phyloP scores from a whole-genome alignment of 2,797 vertebrate species.

The Microcaecilia unicolor region DNA sequence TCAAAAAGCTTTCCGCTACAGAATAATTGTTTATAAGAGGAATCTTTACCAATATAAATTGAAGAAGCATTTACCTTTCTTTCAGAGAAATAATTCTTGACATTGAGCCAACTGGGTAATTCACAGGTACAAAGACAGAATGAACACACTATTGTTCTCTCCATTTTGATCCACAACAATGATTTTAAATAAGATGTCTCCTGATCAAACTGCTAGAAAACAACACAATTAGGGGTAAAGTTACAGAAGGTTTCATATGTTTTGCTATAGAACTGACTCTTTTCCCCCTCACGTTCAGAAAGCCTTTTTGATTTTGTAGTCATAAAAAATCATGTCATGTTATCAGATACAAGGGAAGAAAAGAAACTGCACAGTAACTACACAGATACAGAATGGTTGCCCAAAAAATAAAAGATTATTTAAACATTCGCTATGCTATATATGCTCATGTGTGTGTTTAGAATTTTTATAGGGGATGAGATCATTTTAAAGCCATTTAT shows the following conservation, averaged over 20 bases:
- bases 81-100: background rate
- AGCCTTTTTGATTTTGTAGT: conserved; percentile 15
- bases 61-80: too few species aligned
- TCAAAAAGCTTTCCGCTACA: too few species aligned
- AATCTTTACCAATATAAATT: too few species aligned
- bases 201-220: conserved; percentile 20
- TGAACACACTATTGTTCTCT: conserved; percentile 3
- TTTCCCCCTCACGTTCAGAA: conserved; percentile 18
- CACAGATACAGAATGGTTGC: background rate
- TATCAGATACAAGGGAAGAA: too few species aligned
- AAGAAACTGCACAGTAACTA: background rate
- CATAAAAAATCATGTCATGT: too few species aligned
- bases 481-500: too few species aligned
- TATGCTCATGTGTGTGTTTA: too few species aligned
- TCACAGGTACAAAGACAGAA: background rate
- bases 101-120: background rate
- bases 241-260: conserved; percentile 19
- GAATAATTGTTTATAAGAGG: too few species aligned
- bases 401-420: background rate
- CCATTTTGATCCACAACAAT: conserved; percentile 1
- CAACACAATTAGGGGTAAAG: conserved; percentile 3
- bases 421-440: too few species aligned
- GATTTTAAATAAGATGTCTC: conserved; percentile 15
- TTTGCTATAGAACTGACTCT: conserved; percentile 34
- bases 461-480: too few species aligned